Base-by-base conservation (phyloP, 2,797 vertebrate species). In the Forpus xanthops region DNA sequence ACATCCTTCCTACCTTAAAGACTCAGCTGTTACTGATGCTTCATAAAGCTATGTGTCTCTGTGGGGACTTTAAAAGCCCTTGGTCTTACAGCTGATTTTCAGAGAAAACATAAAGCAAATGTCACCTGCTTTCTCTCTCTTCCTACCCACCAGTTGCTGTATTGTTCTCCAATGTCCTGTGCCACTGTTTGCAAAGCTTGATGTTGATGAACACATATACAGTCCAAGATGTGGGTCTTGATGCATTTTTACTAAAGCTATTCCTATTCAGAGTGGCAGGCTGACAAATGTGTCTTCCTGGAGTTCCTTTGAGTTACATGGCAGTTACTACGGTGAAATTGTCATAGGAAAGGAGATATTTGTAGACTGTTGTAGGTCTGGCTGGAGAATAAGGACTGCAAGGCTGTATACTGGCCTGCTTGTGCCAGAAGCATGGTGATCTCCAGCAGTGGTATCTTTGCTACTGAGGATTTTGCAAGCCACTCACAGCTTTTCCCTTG, bases 41-140 rank as follows among this genome's bases (percentile, higher is more conserved):
- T 83, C 74, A 67, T 79, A 81, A 83, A 66, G 25, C 15, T 85
- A 5, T 66, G 50, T 66, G 41, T 85, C 35, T 74, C 68, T 80
- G 28, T 47, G 20, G 47, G 31, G 55, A 73, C 17, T 70, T 93
- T 80, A 73, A 55, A 47, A 89, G 60, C 15, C 23, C 7, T 33
- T 21, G 8, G 2, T 14, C 72, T 89, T 83, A 83, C 42, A 23
- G 21, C 17, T 89, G n/a, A 55, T 52, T 90, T 86, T 93, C 88
- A 78, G 45, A 71, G 60, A 87, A 87, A 87, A 41, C 14, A 44
- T 76, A 60, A 89, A 87, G 61, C 31, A 85, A 95, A 87, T 71
- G 44, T 79, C 47, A 80, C 35, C 25, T 79, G 42, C 58, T 79
- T 74, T 76, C 60, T 79, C 33, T 52, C 31, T 15, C 17, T 61